phyloP scores from a whole-genome alignment of 2,113 vertebrate species.

The Oryzias woworae region DNA sequence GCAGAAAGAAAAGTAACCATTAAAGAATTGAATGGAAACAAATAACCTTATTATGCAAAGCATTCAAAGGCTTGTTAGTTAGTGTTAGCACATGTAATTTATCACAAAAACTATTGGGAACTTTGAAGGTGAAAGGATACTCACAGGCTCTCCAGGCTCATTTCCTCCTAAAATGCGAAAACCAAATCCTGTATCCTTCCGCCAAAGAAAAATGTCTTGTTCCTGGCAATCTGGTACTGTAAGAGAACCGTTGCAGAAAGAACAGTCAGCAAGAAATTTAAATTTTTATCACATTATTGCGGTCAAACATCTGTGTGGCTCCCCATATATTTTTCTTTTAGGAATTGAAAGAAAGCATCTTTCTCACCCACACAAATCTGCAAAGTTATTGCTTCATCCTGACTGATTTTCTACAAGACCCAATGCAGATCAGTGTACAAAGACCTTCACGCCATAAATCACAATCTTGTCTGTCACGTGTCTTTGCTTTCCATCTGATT shows the following conservation, averaged over 20 bases:
- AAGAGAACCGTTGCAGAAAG: constrained; percentile 10
- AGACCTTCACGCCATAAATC: not conserved
- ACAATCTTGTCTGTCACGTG: not conserved
- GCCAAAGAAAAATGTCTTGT: constrained; percentile 98
- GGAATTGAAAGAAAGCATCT: too few species aligned
- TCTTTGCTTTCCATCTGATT: not conserved
- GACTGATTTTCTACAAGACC: too few species aligned
- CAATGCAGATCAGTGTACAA: too few species aligned
- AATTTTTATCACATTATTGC: too few species aligned
- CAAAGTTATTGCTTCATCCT: not conserved
- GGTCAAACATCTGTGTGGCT: too few species aligned
- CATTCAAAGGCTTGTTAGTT: constrained; percentile 1
- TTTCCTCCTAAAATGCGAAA: constrained; percentile 98
- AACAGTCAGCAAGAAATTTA: not conserved
- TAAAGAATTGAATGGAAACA: constrained; percentile 1
- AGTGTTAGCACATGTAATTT: not conserved
- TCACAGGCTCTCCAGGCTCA: constrained; percentile 96
- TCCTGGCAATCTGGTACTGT: constrained; percentile 97
- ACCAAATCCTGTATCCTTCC: constrained; percentile 98
- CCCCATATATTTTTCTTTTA: too few species aligned
- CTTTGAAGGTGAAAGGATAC: constrained; percentile 61
- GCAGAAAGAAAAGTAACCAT: not conserved
- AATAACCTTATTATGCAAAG: constrained; percentile 1
- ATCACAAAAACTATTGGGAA: not conserved
- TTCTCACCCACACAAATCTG: not conserved